Percentiles rank a stretch among this genome's conserved stretches.
These are phyloP conservation scores for Cataglyphis livida DNA, from an alignment of 2,888 invertebrate genomes.

Conservation along the genomic window DNA sequence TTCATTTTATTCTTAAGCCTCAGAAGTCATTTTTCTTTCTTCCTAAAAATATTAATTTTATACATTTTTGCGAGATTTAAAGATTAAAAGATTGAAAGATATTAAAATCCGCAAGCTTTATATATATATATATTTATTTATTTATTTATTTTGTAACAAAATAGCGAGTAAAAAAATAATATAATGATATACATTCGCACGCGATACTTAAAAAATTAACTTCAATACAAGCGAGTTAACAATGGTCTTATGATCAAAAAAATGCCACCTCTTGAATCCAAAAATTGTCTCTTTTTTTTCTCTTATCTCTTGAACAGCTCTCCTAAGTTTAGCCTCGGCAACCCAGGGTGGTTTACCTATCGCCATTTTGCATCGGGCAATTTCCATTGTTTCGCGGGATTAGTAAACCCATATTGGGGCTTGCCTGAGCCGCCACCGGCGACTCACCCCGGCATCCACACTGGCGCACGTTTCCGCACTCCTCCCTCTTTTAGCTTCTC, in stretches of 20 bases:
- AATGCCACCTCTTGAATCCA: constrained; percentile 25
- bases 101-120: not conserved
- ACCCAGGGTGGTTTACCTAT: constrained; percentile 69
- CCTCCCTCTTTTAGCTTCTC: constrained; percentile 5
- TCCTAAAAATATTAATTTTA: not conserved
- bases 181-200: not conserved
- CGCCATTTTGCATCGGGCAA: constrained; percentile 80
- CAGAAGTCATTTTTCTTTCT: not conserved
- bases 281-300: constrained; percentile 24
- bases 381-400: constrained; percentile 82
- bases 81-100: not conserved
- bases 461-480: constrained; percentile 54
- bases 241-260: constrained; percentile 2
- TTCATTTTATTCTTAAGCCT: not conserved
- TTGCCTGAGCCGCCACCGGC: constrained; percentile 77
- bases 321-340: constrained; percentile 45
- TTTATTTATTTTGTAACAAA: not conserved
- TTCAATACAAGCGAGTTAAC: constrained; percentile 8
- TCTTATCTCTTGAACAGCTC: constrained; percentile 24
- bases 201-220: not conserved
- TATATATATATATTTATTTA: no score
- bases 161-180: constrained; percentile 11
- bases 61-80: not conserved
- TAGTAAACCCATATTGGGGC: constrained; percentile 80
- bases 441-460: constrained; percentile 66